phyloP scores from a whole-genome alignment of 2,113 vertebrate species.

The Festucalex cinctus region DNA sequence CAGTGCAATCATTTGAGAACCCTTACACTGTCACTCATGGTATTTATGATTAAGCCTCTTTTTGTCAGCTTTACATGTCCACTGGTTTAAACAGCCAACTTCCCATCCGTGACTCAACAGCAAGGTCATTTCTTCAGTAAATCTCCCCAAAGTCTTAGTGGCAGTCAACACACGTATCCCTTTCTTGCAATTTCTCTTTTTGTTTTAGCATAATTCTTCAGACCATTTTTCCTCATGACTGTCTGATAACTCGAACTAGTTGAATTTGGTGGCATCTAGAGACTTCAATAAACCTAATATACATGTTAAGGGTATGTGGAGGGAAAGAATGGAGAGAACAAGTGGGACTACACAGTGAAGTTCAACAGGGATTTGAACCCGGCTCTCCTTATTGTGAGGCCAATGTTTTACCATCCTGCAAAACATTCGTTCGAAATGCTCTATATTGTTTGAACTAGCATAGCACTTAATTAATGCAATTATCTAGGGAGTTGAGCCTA shows the following conservation, averaged over 20 bases:
- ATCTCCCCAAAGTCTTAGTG: slow-evolving; percentile 28
- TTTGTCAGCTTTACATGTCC: slow-evolving; percentile 39
- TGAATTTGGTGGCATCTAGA: too few relatives aligned
- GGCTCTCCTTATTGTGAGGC: too few relatives aligned
- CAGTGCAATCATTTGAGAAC: slow-evolving; percentile 28
- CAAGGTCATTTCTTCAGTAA: slow-evolving; percentile 12
- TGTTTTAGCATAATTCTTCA: not conserved
- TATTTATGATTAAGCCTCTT: slow-evolving; percentile 43
- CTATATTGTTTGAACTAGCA: not conserved
- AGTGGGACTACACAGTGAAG: too few relatives aligned
- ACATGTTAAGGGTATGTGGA: too few relatives aligned
- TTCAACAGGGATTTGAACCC: too few relatives aligned
- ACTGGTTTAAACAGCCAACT: slow-evolving; percentile 25
- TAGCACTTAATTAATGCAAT: slow-evolving; percentile 15
- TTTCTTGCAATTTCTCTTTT: not conserved
- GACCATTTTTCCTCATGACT: too few relatives aligned
- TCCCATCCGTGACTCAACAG: slow-evolving; percentile 28
- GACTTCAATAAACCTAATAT: too few relatives aligned
- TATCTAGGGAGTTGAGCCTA: slow-evolving; percentile 13
- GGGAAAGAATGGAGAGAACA: too few relatives aligned
- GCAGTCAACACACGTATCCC: slow-evolving; percentile 3
- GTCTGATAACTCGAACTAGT: too few relatives aligned
- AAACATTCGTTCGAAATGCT: not conserved
- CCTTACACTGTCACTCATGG: slow-evolving; percentile 30
- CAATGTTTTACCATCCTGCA: too few relatives aligned